phyloP scores from a whole-genome alignment of 2,113 vertebrate genomes.

The Zosterops pallidus region DNA sequence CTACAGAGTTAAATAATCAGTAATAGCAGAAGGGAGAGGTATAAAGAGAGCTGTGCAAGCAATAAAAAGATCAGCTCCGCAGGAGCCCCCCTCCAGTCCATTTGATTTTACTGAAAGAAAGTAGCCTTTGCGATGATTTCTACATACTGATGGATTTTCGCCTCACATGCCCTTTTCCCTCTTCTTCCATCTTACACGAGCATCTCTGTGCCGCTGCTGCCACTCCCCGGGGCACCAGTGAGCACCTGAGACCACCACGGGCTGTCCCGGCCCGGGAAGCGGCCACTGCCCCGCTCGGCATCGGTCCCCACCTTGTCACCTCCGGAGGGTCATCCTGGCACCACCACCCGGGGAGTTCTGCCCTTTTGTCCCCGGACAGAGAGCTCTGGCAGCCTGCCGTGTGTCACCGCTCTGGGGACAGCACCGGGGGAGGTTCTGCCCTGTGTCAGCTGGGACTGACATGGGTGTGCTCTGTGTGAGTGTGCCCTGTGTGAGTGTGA shows the following conservation, averaged over 20 bases:
- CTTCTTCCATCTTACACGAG: neutral
- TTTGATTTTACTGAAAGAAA: constrained; percentile 38
- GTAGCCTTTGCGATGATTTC: constrained; percentile 3
- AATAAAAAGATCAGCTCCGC: neutral
- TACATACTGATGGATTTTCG: neutral
- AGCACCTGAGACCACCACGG: neutral
- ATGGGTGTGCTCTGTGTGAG: neutral
- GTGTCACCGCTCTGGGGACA: neutral
- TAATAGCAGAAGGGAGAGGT: constrained; percentile 4
- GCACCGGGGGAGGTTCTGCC: neutral
- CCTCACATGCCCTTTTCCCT: constrained; percentile 1
- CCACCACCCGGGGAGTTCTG: neutral
- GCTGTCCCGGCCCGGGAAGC: neutral
- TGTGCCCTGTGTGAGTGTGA: too few relatives aligned
- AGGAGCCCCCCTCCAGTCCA: neutral
- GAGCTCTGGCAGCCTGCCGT: neutral
- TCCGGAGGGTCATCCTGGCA: neutral
- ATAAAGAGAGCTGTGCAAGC: neutral
- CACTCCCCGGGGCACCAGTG: neutral
- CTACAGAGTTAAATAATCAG: constrained; percentile 51
- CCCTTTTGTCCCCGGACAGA: neutral
- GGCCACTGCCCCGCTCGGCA: neutral
- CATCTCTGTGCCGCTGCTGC: neutral
- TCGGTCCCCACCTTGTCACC: neutral
- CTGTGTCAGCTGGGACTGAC: neutral